Base-by-base conservation (phyloP, 2,797 vertebrate species). In the Zenarchopterus dispar region DNA sequence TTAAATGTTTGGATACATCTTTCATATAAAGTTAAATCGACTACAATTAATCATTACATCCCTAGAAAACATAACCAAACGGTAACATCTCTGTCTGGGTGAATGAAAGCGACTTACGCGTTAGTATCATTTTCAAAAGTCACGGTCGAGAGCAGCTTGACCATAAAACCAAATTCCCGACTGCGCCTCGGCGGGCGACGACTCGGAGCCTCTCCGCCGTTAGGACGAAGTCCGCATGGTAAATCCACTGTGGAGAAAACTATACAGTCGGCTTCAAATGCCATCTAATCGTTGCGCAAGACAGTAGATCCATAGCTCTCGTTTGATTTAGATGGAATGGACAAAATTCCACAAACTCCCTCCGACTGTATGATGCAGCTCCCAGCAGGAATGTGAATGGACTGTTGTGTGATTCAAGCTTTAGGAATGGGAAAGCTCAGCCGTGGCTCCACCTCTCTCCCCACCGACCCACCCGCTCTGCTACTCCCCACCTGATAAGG, bases 361-460 rank as follows among this genome's bases (percentile, higher is more conserved):
- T 22, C 18, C 54, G 16, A 21, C 73, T 48, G 13, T 1, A 52
- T 72, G 84, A 55, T 70, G 75, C 73, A 62, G 46, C 68, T 62
- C 51, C 50, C 57, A 31, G 75, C 66, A 82, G 84, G 87, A 92
- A 88, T 88, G 92, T 91, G 91, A 93, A 92, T 92, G 91, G 82
- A 89, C 72, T 53, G 62, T 57, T 22, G 82, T 84, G 84, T 89
- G 91, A 90, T 87, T 91, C 91, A 91, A 82, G 85, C 84, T 91
- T 86, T 87, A 82, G 91, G 89, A 91, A 90, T 90, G 86, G 84
- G 61, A 67, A 50, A n/a, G 57, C 74, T 80, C 73, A 13, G 47
- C 64, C 5, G 61, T 73, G 77, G 74, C 90, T 91, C 92, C 92
- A 63, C 91, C 91, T 6, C 28, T 72, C 83, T 10, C 17, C 3